Evolutionary conservation across 2,113 vertebrate genomes (phyloP), one percentile per base, ranked within the genome.

Genomic region (Nesoenas mayeri): DNA sequence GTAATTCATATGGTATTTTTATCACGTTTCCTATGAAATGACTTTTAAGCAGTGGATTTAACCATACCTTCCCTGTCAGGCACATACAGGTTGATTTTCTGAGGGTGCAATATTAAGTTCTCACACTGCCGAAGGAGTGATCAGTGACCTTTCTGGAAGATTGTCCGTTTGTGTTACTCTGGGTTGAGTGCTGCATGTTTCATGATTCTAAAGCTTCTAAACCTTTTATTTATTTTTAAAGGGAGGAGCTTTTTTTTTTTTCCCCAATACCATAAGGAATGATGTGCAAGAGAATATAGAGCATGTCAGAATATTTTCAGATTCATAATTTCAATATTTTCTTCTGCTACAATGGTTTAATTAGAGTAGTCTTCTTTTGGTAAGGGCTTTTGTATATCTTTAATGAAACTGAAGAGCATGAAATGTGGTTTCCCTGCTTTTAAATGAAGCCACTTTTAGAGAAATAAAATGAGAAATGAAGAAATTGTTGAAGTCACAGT

Each of bases 391-490:
- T 98, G 97, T 98, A 93, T 96, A 95, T 97, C 97, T 97, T 97
- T 98, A 98, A 98, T 98, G 98, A 97, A 98, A 98, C 94, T 98
- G 98, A 98, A 97, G 98, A 98, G 97, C 98, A 98, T 98, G 98
- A 98, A 98, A 98, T 98, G 97, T 94, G 96, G 97, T 98, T 98
- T 97, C 95, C 85, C 97, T 97, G 95, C 96, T 97, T 98, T 97
- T 96, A 98, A 98, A 98, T 98, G 98, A 98, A 98, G 95, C 95
- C 91, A 96, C 97, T 98, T 98, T 97, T 97, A 97, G 95, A 97
- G 93, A 98, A 98, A 97, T 97, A 98, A 97, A 97, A 98, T 96
- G 97, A 98, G 97, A 98, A 98, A 97, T 77, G 97, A 97, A 98
- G 96, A 98, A 98, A 98, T 96, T 97, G 98, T 97, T 97, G 97